Base-by-base conservation (phyloP, 2,888 invertebrate species). In the Eubasilissa splendida region DNA sequence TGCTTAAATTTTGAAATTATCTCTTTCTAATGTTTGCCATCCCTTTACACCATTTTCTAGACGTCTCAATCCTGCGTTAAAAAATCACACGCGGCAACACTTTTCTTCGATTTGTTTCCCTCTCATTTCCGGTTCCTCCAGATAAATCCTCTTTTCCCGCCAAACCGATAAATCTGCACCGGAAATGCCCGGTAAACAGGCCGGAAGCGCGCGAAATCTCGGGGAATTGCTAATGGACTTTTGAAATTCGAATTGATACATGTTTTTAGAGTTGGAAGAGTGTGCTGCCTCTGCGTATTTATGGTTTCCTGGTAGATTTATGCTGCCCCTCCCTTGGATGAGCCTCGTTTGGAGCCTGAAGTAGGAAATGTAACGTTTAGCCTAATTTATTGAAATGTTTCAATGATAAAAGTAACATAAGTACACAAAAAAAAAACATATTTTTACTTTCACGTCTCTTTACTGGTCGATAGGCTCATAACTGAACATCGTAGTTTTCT, bases 171-270 rank as follows among this genome's bases (percentile, higher is more conserved):
- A 83, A 83, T 83, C 83, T 80, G 78, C 70, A 70, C 83, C 80
- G 83, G 83, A 83, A 82, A 66, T 79, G 73, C 70, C 77, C 73
- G 81, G 81, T 80, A 80, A 77, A 80, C 80, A 65, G 73, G 52
- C 74, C 77, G 82, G 80, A 80, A 79, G 33, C 71, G 74, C 80
- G 80, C 76, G 71, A 82, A 82, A 82, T 82, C 79, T 83, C 80
- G 75, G 76, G 71, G 77, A 79, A 75, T 77, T 80, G 33, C 81
- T 83, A 83, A 83, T 83, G 83, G 83, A 83, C 83, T 83, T 83
- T 77, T 80, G 83, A 81, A 83, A 81, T 83, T 81, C 80, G 77
- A 81, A 83, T 83, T 83, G 83, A 83, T 81, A 81, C 83, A 83
- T 79, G 79, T 54, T 73, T 60, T 54, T 9, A 56, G 71, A 22